A percentile compares a stretch with the other conserved stretches of the same genome.
Evolutionary conservation across 2,113 vertebrate genomes (phyloP).

Genomic region (Myiagra hebetior): DNA sequence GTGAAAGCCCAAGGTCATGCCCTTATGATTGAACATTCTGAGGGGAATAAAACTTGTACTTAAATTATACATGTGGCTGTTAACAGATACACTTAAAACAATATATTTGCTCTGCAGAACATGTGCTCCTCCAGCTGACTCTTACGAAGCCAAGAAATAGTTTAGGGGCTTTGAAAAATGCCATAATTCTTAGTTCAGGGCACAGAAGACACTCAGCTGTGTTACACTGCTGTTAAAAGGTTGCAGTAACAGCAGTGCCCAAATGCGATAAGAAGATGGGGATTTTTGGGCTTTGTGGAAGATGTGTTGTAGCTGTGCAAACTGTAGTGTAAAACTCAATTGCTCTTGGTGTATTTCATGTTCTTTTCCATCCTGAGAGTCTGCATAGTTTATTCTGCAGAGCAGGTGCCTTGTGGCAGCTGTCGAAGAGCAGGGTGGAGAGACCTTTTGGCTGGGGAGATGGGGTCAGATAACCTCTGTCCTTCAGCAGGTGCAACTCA

Average conservation of each 20-base stretch:
- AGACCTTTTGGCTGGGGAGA: background rate
- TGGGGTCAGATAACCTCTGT: conserved; percentile 16
- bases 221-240: background rate
- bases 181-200: background rate
- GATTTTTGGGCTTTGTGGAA: background rate
- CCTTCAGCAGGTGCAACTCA: background rate
- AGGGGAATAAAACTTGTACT: conserved; percentile 34
- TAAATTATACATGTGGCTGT: conserved; percentile 35
- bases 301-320: background rate
- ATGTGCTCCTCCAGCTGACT: conserved; percentile 44
- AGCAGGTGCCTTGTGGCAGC: conserved; percentile 17
- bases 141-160: background rate
- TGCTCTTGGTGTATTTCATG: fast-evolving
- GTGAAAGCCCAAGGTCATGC: conserved; percentile 54
- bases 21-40: background rate
- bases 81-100: conserved; percentile 53
- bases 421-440: background rate
- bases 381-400: background rate
- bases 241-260: background rate
- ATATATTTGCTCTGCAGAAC: conserved; percentile 25
- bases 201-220: background rate
- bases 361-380: background rate
- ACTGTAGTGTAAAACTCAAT: background rate
- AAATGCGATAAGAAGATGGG: background rate
- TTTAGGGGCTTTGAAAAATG: conserved; percentile 6